Evolutionary conservation across 2,888 invertebrate genomes (phyloP), one percentile per base, ranked within the genome.

Genomic region (Mellilla xanthometata): DNA sequence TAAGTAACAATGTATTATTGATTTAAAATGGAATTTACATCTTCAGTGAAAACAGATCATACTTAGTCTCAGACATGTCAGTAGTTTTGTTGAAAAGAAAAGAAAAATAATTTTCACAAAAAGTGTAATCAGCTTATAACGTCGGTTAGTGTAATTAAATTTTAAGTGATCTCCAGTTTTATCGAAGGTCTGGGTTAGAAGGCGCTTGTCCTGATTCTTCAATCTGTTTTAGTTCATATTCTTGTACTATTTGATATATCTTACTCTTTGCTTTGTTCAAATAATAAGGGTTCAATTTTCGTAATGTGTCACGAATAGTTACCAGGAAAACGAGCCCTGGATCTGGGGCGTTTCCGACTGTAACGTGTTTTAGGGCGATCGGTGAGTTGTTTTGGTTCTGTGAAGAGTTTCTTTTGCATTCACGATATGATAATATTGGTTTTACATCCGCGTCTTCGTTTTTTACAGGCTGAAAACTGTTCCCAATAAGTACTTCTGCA

Each of bases 171-270:
- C n/a, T n/a, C n/a, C n/a, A n/a, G n/a, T n/a, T n/a, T n/a, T n/a
- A n/a, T n/a, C n/a, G n/a, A n/a, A n/a, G n/a, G n/a, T n/a, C n/a
- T n/a, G n/a, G n/a, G n/a, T n/a, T n/a, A n/a, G n/a, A n/a, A n/a
- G 15, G 15, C 6, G 6, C 15, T 19, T 19, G 15, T 19, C 15
- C 15, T 19, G 15, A 19, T 31, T 47, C 32, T 3, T 41, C 28
- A 9, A 47, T 22, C 58, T 88, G 88, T 51, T 86, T 68, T 42
- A 88, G 48, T 55, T 88, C 88, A 53, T 81, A 87, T 30, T 88
- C 85, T 48, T 87, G 88, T 0, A 88, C 87, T n/a, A 86, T 79
- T 29, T 85, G 83, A 39, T 87, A 87, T 35, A 88, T 86, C 54
- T 86, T 86, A 49, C 77, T 83, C 55, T 88, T 88, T 1, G 88